Conservation (phyloP, 2,888 invertebrate species). For the Limnephilus rhombicus region DNA sequence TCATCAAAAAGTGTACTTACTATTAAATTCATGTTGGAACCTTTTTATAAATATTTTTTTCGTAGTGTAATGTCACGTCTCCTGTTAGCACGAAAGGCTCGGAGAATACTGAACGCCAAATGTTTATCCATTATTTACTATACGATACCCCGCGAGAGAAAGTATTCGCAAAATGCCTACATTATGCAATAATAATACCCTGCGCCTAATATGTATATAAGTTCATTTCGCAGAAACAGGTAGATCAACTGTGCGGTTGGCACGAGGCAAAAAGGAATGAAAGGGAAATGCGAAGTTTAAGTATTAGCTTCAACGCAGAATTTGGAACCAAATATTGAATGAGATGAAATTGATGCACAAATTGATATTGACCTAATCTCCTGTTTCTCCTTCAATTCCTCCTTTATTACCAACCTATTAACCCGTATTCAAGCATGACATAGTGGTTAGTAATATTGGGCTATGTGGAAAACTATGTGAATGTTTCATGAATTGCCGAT, state of each 20-base stretch:
- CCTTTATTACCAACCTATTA: not conserved
- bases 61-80: not conserved
- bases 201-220: not conserved
- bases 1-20: conserved; percentile 14
- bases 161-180: conserved; percentile 28
- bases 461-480: not conserved
- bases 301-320: not conserved
- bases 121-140: conserved; percentile 30
- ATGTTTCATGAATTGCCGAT: not conserved
- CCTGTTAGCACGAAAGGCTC: conserved; percentile 18
- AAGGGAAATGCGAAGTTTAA: too few relatives aligned
- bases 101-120: not conserved
- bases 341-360: not conserved
- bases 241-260: not conserved
- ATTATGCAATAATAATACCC: conserved; percentile 30
- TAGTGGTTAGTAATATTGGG: not conserved
- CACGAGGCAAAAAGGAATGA: not conserved
- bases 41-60: not conserved
- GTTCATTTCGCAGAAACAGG: not conserved
- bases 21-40: conserved; percentile 12
- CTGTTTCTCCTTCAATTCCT: not conserved
- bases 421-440: not conserved
- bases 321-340: not conserved
- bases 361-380: not conserved
- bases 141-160: conserved; percentile 31